Base-by-base conservation (phyloP, 2,113 vertebrate genomes). In the Polypterus bichir region DNA sequence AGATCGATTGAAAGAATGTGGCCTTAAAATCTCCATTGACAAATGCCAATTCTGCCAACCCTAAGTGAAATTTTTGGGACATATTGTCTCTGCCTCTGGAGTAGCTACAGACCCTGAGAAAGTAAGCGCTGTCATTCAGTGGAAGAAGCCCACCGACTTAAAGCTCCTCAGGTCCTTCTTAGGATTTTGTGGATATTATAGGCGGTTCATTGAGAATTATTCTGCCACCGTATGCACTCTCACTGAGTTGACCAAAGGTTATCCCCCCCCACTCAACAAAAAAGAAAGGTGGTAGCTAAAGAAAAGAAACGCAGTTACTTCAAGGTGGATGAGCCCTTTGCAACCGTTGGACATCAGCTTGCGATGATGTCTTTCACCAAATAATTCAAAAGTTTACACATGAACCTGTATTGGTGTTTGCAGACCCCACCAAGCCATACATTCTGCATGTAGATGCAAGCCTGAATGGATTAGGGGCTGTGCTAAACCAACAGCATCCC, bases 1-100 rank as follows among this genome's bases (percentile, higher is more conserved):
- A 11, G 54, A 56, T 27, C 3, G 54, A 10, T 27, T 56, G 9
- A 27, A 56, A 56, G 54, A 56, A 56, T 56, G 54, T 6, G 5
- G 54, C 3, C 11, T 56, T 9, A 56, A 56, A 27, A 10, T 56
- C 6, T 56, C 54, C 6, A 27, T 56, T 9, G 54, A 56, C 54
- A 56, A 56, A 10, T 56, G 54, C 54, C 54, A 56, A 5, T 56
- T 56, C 54, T 56, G 54, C 44, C 54, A 56, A 10, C 54, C 54
- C 44, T 5, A 27, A 10, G 54, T 56, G 10, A 56, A 56, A 56
- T 56, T 11, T 56, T 9, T 56, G 6, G 54, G 54, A 3, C 54
- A 56, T 4, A 56, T 56, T 27, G 11, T 56, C 9, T 56, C 54
- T 56, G 54, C 10, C 6, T 10, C 6, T 6, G 5, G 54, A 9